Evolutionary conservation across 2,888 invertebrate genomes (phyloP).

Genomic region (Zygaena filipendulae): DNA sequence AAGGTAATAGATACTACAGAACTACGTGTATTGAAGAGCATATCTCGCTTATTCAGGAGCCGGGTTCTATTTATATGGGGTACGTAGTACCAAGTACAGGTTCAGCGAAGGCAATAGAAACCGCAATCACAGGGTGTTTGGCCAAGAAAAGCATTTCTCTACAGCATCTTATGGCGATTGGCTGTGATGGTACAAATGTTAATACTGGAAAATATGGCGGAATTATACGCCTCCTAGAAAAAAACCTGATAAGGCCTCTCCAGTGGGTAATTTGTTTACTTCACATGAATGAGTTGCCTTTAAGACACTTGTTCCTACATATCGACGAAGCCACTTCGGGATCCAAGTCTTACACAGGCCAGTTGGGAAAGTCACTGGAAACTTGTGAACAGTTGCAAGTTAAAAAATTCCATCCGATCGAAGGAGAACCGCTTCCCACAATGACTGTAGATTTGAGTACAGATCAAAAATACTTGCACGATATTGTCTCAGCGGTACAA

Average conservation of each 20-base stretch:
- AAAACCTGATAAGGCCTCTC: constrained; percentile 13
- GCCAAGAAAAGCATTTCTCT: constrained; percentile 2
- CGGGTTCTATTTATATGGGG: constrained; percentile 12
- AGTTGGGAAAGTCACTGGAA: constrained; percentile 13
- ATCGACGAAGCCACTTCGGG: constrained; percentile 17
- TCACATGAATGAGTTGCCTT: constrained; percentile 17
- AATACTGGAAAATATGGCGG: constrained; percentile 17
- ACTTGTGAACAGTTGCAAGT: constrained; percentile 13
- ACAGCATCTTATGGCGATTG: constrained; percentile 14
- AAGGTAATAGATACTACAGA: constrained; percentile 7
- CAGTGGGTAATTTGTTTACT: constrained; percentile 18
- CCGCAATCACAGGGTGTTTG: constrained; percentile 2
- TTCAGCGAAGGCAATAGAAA: constrained; percentile 6
- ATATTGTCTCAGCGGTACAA: constrained; percentile 11
- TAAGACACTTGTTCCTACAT: constrained; percentile 16
- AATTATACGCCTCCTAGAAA: constrained; percentile 16
- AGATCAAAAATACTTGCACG: constrained; percentile 15
- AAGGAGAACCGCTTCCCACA: constrained; percentile 4
- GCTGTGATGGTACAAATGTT: constrained; percentile 17
- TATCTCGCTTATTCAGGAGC: constrained; percentile 10
- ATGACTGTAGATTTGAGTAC: constrained; percentile 13
- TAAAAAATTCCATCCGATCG: constrained; percentile 8
- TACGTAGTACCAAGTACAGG: constrained; percentile 5
- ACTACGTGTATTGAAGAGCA: constrained; percentile 7
- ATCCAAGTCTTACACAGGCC: constrained; percentile 11